A percentile compares a stretch with the other conserved stretches of the same genome.
phyloP scores from a whole-genome alignment of 2,888 invertebrate genomes.

The Ametastegia equiseti region DNA sequence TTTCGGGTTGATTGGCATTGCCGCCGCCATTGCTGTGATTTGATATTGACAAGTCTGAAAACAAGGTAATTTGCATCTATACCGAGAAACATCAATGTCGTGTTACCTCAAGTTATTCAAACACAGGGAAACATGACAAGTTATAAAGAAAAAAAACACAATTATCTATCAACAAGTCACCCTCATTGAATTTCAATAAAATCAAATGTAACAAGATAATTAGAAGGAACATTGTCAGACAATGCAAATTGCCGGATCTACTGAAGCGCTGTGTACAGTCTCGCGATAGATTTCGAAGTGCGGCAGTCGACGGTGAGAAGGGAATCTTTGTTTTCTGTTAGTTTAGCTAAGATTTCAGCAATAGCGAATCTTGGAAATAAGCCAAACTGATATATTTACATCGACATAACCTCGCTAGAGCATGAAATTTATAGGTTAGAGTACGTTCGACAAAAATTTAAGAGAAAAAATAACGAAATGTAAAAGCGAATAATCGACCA shows the following conservation, averaged over 20 bases:
- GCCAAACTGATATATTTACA: neutral
- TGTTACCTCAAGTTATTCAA: neutral
- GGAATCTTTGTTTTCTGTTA: neutral
- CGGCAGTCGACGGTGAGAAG: too few relatives aligned
- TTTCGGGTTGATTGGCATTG: constrained; percentile 99
- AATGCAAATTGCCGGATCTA: too few relatives aligned
- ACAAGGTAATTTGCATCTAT: neutral
- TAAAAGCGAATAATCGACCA: neutral
- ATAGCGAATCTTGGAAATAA: too few relatives aligned
- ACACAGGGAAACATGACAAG: neutral
- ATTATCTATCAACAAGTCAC: too few relatives aligned
- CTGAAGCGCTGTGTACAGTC: too few relatives aligned
- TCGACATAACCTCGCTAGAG: neutral
- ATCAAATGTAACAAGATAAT: too few relatives aligned
- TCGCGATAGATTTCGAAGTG: too few relatives aligned
- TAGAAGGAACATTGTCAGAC: too few relatives aligned
- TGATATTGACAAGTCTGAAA: constrained; percentile 41
- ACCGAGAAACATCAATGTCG: neutral
- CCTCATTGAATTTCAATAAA: too few relatives aligned
- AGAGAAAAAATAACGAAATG: neutral
- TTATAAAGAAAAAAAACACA: neutral
- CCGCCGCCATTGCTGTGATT: constrained; percentile 82
- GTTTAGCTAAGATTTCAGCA: neutral
- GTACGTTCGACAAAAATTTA: neutral
- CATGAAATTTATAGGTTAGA: neutral